phyloP scores from a whole-genome alignment of 2,113 vertebrate genomes.

The Sterna hirundo region DNA sequence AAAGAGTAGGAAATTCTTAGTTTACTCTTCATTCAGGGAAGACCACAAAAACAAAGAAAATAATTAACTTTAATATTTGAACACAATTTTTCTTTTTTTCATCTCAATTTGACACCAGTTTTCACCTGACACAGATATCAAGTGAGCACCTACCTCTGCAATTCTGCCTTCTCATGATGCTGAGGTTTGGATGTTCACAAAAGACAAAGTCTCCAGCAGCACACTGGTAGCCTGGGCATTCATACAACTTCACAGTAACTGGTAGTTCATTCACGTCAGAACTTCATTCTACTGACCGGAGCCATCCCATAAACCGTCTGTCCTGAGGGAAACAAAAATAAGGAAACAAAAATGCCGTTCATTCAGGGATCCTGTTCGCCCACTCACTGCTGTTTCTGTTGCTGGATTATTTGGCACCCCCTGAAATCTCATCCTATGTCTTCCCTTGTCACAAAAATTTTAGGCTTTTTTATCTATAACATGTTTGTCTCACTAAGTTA shows the following conservation, averaged over 20 bases:
- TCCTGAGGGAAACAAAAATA: background rate
- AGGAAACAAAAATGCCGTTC: background rate
- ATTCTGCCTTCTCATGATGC: background rate
- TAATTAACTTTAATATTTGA: background rate
- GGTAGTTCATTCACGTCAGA: background rate
- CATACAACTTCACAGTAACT: background rate
- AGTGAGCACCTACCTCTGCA: background rate
- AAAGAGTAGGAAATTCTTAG: background rate
- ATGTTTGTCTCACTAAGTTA: background rate
- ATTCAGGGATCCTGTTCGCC: background rate
- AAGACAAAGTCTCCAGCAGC: background rate
- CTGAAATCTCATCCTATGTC: background rate
- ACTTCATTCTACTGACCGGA: background rate
- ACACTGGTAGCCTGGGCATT: background rate
- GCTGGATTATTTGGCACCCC: background rate
- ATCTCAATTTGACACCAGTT: background rate
- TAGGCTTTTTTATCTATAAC: background rate
- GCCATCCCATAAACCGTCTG: background rate
- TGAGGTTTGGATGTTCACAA: background rate
- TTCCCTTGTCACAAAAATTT: background rate
- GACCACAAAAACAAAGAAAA: background rate
- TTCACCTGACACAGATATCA: background rate
- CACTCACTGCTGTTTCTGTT: background rate
- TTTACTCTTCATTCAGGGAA: background rate
- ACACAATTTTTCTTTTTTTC: background rate